Evolutionary conservation across 2,797 vertebrate species (phyloP).

Genomic region (Acestrorhynchus altus): DNA sequence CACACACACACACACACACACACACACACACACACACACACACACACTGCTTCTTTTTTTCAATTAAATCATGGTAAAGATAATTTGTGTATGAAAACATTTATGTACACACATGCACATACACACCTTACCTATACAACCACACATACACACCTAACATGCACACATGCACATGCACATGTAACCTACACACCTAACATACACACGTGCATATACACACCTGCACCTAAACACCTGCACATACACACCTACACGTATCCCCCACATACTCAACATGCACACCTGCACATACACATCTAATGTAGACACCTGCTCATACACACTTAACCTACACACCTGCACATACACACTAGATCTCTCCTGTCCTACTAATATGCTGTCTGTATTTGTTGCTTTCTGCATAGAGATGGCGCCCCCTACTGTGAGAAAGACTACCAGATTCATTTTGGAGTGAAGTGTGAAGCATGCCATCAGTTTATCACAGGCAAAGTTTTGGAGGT

Average conservation of each 20-base stretch:
- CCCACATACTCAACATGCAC: no score
- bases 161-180: neutral
- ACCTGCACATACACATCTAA: no score
- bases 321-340: no score
- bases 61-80: no score
- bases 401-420: conserved; percentile 92
- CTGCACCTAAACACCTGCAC: neutral
- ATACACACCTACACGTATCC: no score
- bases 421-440: conserved; percentile 96
- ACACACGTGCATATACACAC: neutral
- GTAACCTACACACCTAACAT: no score
- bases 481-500: conserved; percentile 97
- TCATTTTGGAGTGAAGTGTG: conserved; percentile 93
- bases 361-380: neutral
- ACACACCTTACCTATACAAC: neutral
- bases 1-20: conserved; percentile 2
- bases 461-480: conserved; percentile 92
- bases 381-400: conserved; percentile 9
- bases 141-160: no score
- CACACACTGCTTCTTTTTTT: no score
- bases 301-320: neutral
- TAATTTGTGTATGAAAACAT: neutral
- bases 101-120: neutral
- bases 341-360: neutral
- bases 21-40: neutral